A percentile compares a stretch with the other conserved stretches of the same genome.
These are phyloP conservation scores for Sphinx pinastri DNA, from an alignment of 2,888 invertebrate species.

Conservation along the genomic window DNA sequence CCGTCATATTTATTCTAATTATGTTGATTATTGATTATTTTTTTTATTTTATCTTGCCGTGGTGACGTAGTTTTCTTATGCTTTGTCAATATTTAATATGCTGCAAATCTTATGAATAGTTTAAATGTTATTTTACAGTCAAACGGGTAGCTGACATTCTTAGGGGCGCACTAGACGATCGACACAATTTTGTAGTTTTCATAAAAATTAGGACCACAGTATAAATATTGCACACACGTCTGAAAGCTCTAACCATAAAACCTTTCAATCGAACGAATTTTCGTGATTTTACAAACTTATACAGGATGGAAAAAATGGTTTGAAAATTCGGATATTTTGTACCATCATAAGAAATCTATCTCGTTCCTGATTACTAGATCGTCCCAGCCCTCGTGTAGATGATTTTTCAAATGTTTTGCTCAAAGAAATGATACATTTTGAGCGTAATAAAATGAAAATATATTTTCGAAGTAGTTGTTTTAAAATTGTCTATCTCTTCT, in stretches of 20 bases:
- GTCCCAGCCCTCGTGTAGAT: constrained; percentile 15
- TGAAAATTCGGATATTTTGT: not conserved
- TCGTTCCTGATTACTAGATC: not conserved
- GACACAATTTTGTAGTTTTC: not conserved
- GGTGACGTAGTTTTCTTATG: constrained; percentile 40
- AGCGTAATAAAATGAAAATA: constrained; percentile 32
- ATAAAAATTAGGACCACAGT: not conserved
- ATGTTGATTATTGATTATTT: constrained; percentile 51
- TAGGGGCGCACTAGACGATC: constrained; percentile 12
- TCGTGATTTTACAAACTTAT: too few relatives aligned
- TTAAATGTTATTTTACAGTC: constrained; percentile 14
- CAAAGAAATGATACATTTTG: constrained; percentile 40
- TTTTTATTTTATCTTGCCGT: constrained; percentile 51
- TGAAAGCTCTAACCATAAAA: not conserved
- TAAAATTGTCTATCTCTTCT: constrained; percentile 27
- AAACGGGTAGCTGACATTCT: constrained; percentile 33
- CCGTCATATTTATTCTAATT: constrained; percentile 62
- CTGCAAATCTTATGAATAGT: constrained; percentile 62
- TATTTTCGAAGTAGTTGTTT: constrained; percentile 41
- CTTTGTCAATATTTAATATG: constrained; percentile 35
- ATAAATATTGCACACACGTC: not conserved
- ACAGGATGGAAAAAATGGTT: too few relatives aligned
- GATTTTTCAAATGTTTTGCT: constrained; percentile 45
- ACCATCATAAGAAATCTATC: not conserved
- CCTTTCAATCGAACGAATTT: too few relatives aligned